phyloP scores from a whole-genome alignment of 2,888 invertebrate genomes.

The Agonopterix arenella region DNA sequence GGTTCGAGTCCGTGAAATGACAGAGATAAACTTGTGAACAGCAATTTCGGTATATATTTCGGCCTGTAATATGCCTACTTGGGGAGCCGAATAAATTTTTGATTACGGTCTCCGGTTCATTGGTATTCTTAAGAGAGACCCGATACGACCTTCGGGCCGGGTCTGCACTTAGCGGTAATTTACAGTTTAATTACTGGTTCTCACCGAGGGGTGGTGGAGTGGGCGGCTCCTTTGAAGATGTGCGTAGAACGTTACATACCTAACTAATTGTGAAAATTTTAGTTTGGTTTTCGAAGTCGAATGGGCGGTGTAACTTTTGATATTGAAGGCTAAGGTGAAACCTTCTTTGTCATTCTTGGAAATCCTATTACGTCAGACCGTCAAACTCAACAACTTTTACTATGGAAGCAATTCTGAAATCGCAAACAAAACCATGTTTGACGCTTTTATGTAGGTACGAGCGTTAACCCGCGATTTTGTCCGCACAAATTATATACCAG shows the following conservation, averaged over 20 bases:
- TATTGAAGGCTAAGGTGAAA: no score
- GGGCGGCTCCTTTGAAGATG: constrained; percentile 13
- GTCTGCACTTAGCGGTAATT: constrained; percentile 65
- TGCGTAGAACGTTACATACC: constrained; percentile 14
- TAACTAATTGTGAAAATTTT: neutral
- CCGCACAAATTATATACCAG: no score
- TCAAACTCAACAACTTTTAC: no score
- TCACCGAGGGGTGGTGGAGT: constrained; percentile 15
- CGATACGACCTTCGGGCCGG: constrained; percentile 61
- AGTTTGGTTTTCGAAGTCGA: no score
- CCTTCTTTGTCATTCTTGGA: no score
- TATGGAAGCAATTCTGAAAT: no score
- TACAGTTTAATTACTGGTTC: constrained; percentile 69
- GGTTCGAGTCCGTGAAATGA: constrained; percentile 6
- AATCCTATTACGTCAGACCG: no score
- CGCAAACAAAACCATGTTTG: no score
- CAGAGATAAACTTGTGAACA: constrained; percentile 17
- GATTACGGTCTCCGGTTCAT: constrained; percentile 53
- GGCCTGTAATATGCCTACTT: constrained; percentile 14
- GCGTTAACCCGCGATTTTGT: no score
- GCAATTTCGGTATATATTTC: constrained; percentile 24
- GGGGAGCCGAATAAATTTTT: constrained; percentile 46
- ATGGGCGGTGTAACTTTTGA: no score
- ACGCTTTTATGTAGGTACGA: no score
- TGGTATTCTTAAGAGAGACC: constrained; percentile 51